Evolutionary conservation across 2,113 vertebrate genomes (phyloP), one percentile per base, ranked within the genome.

Genomic region (Psittacara wagleri): DNA sequence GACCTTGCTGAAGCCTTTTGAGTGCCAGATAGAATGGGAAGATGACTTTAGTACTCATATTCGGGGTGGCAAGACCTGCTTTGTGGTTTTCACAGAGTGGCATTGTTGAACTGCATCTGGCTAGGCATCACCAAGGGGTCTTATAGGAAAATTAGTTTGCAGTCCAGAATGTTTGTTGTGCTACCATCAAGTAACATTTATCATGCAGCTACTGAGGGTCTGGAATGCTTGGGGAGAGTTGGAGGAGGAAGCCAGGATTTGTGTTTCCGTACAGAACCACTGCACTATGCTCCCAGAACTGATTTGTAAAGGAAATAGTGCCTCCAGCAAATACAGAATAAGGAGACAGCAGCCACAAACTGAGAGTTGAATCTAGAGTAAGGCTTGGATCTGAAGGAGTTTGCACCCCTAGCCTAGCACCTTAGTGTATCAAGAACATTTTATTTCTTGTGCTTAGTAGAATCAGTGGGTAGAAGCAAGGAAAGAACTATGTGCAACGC

Each of bases 121-220:
- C 14, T 86, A 92, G 68, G 9, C 11, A 72, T 92, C 12, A 51
- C 23, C 13, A 41, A 19, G 13, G 16, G 13, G 9, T 73, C 31
- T 85, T 83, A 14, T 16, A 73, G 48, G 43, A 83, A 64, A 76
- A 25, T 44, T 13, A 68, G 17, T 59, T 61, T 75, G 17, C 31
- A 15, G 64, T 89, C 61, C n/a, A 20, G 20, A 72, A 81, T 23
- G 4, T 29, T 66, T 63, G 9, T 41, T 85, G 6, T 73, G 44
- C 49, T 69, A 1, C 17, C 5, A 64, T 27, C 33, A 37, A n/a
- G 15, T 73, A 37, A 43, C 49, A 20, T 18, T 35, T 79, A 31
- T 57, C 5, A 14, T 0, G 0, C 14, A 46, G 39, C 35, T 80
- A 0, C 28, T 46, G 46, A 37, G 44, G 4, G 1, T 41, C 6